Conservation (phyloP, 1,140 invertebrate genomes). For the Trichonephila clavata region DNA sequence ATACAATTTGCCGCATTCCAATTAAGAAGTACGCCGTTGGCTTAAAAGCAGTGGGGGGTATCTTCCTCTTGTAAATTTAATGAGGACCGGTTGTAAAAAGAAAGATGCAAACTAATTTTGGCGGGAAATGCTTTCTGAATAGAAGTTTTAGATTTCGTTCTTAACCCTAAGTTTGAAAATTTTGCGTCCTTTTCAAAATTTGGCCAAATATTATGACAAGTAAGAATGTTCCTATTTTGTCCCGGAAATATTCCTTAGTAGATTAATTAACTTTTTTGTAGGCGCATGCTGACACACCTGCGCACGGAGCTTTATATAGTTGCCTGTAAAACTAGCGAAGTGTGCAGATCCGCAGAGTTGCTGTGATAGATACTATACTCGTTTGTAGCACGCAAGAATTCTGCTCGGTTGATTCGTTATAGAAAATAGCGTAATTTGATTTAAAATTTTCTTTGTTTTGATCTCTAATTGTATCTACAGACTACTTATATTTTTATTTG, state of each 20-base stretch:
- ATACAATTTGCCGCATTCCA: slow-evolving; percentile 14
- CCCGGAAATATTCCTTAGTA: neutral
- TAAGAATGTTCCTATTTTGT: neutral
- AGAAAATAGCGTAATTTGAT: too few species aligned
- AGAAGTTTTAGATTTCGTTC: too few species aligned
- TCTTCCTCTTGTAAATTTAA: neutral
- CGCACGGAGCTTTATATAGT: neutral
- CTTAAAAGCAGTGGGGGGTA: neutral
- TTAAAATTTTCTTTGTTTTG: too few species aligned
- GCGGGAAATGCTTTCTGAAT: neutral
- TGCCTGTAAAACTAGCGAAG: neutral
- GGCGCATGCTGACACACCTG: neutral
- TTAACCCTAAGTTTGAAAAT: too few species aligned
- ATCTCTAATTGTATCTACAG: too few species aligned
- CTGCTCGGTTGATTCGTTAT: too few species aligned
- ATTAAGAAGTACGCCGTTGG: neutral
- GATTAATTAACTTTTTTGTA: neutral
- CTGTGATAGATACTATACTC: too few species aligned
- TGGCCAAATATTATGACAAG: neutral
- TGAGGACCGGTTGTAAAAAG: neutral
- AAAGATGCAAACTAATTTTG: neutral
- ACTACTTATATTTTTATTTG: too few species aligned
- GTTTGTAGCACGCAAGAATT: too few species aligned
- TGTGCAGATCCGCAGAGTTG: too few species aligned
- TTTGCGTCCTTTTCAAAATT: too few species aligned